phyloP scores from a whole-genome alignment of 2,113 vertebrate genomes.

The Cavia porcellus region DNA sequence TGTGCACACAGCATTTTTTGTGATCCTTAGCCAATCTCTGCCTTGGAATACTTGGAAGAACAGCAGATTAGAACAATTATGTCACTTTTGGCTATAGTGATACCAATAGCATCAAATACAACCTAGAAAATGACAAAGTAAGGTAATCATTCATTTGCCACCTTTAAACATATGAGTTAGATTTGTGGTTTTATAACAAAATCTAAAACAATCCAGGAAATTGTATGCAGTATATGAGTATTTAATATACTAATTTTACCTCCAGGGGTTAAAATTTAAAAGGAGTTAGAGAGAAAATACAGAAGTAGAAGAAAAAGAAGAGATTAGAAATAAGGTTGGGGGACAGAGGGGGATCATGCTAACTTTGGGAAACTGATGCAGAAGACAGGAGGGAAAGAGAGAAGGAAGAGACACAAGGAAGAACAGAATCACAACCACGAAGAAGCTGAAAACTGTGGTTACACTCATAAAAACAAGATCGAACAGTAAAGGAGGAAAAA shows the following conservation, averaged over 20 bases:
- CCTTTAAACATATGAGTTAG: neutral
- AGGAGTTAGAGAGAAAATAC: too few species aligned
- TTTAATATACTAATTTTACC: neutral
- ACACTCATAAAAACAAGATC: neutral
- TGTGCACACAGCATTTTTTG: neutral
- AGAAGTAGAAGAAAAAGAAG: neutral
- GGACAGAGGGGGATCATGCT: neutral
- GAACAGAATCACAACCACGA: neutral
- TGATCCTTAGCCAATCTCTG: neutral
- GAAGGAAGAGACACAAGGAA: neutral
- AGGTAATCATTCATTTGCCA: neutral
- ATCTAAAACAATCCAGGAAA: neutral
- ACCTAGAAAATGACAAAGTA: neutral
- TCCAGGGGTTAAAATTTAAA: neutral
- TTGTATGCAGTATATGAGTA: neutral
- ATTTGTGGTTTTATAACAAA: neutral
- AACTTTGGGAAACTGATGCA: neutral
- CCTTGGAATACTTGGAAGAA: neutral
- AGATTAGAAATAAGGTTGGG: neutral
- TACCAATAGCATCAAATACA: neutral
- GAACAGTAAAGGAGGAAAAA: neutral
- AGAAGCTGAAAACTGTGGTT: neutral
- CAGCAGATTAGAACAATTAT: neutral
- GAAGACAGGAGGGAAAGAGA: neutral
- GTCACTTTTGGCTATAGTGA: neutral